Conservation (phyloP, 2,888 invertebrate species). For the Cataglyphis rosenhaueri region DNA sequence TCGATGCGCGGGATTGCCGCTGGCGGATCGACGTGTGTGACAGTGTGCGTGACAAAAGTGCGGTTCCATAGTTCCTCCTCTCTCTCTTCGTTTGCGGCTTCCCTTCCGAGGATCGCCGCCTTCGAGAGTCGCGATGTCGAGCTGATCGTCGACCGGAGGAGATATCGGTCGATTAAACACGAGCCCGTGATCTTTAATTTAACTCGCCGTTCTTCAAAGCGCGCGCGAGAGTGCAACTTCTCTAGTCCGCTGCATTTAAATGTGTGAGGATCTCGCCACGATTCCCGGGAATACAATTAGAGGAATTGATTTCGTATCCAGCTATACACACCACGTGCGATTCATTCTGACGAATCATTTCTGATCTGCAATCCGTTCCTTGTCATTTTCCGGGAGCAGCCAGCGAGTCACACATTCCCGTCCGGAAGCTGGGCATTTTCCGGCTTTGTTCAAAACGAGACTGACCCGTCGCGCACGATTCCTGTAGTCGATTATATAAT, state of each 20-base stretch:
- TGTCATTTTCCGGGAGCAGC: background rate
- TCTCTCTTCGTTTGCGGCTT: slow-evolving; percentile 27
- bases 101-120: background rate
- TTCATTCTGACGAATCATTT: background rate
- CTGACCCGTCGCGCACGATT: slow-evolving; percentile 9
- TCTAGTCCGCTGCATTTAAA: slow-evolving; percentile 77
- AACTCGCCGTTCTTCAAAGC: slow-evolving; percentile 7
- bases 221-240: slow-evolving; percentile 63
- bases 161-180: slow-evolving; percentile 2
- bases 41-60: slow-evolving; percentile 33
- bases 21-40: background rate
- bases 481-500: background rate
- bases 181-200: background rate
- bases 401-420: background rate
- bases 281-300: slow-evolving; percentile 56
- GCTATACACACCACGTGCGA: background rate
- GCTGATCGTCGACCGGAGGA: slow-evolving; percentile 10
- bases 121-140: background rate
- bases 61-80: slow-evolving; percentile 66
- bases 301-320: slow-evolving; percentile 59
- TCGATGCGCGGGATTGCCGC: slow-evolving; percentile 37
- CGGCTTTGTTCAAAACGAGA: background rate
- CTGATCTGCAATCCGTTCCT: background rate
- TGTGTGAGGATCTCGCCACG: slow-evolving; percentile 31
- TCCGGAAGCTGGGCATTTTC: slow-evolving; percentile 8